A percentile compares a stretch with the other conserved stretches of the same genome.
Conservation (phyloP, 2,797 vertebrate species). For the Decapterus maruadsi region DNA sequence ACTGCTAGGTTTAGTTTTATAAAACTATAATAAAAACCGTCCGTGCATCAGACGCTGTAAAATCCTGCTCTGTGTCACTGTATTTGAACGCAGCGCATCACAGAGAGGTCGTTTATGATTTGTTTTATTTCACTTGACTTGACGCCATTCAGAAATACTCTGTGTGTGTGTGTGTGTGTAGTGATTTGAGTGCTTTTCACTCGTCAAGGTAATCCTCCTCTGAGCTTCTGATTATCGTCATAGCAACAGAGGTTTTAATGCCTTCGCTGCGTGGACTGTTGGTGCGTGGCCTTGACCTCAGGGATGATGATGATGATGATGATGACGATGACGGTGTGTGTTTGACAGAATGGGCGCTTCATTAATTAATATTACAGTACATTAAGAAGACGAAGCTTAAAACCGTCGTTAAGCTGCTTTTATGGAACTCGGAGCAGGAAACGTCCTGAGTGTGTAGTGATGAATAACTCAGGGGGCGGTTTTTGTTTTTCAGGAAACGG, state of each 20-base stretch:
- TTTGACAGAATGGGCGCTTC: neutral
- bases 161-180: neutral
- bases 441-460: too few species aligned
- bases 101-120: too few species aligned
- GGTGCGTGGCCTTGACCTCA: constrained; percentile 6
- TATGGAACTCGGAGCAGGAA: neutral
- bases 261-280: neutral
- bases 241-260: constrained; percentile 57
- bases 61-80: too few species aligned
- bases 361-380: constrained; percentile 15
- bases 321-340: neutral
- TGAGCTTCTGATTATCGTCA: constrained; percentile 61
- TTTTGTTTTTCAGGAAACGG: neutral
- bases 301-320: neutral
- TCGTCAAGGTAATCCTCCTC: constrained; percentile 61
- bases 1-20: too few species aligned
- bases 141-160: neutral
- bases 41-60: too few species aligned
- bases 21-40: too few species aligned
- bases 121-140: neutral
- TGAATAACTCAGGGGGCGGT: fast-evolving
- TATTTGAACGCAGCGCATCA: too few species aligned
- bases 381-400: constrained; percentile 2
- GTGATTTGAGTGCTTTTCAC: constrained; percentile 56
- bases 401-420: neutral